Conservation (phyloP, 1,140 invertebrate species). For the Drosophila suzukii region DNA sequence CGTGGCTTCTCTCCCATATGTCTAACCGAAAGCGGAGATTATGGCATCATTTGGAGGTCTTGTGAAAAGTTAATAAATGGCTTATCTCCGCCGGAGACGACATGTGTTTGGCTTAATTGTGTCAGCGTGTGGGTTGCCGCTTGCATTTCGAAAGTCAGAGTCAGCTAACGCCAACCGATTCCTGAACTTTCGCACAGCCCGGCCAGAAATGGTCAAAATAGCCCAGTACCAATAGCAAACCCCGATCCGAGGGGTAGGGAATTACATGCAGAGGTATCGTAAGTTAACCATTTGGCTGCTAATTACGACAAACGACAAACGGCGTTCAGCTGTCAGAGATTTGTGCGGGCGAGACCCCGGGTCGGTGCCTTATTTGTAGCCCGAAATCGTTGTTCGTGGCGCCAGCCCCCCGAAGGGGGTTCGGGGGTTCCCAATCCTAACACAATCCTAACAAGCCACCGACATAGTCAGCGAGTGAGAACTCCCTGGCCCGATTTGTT, state of each 20-base stretch:
- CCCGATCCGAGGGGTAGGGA: neutral
- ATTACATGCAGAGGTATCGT: slow-evolving; percentile 6
- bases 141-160: slow-evolving; percentile 65
- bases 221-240: neutral
- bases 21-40: slow-evolving; percentile 80
- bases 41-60: slow-evolving; percentile 78
- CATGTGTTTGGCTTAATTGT: slow-evolving; percentile 83
- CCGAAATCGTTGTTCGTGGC: slow-evolving; percentile 74
- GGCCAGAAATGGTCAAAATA: slow-evolving; percentile 74
- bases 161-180: neutral
- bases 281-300: slow-evolving; percentile 63
- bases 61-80: slow-evolving; percentile 83
- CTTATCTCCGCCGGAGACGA: slow-evolving; percentile 68
- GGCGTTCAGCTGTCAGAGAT: slow-evolving; percentile 75
- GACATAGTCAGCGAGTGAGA: slow-evolving; percentile 50
- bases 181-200: slow-evolving; percentile 74
- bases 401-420: slow-evolving; percentile 43
- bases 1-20: slow-evolving; percentile 62
- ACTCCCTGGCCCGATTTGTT: slow-evolving; percentile 64
- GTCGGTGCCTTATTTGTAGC: slow-evolving; percentile 82
- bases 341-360: slow-evolving; percentile 67
- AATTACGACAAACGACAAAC: slow-evolving; percentile 77
- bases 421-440: no score
- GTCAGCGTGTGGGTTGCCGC: slow-evolving; percentile 75
- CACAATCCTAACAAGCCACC: slow-evolving; percentile 62